Evolutionary conservation across 2,113 vertebrate species (phyloP).

Genomic region (Mastomys coucha): DNA sequence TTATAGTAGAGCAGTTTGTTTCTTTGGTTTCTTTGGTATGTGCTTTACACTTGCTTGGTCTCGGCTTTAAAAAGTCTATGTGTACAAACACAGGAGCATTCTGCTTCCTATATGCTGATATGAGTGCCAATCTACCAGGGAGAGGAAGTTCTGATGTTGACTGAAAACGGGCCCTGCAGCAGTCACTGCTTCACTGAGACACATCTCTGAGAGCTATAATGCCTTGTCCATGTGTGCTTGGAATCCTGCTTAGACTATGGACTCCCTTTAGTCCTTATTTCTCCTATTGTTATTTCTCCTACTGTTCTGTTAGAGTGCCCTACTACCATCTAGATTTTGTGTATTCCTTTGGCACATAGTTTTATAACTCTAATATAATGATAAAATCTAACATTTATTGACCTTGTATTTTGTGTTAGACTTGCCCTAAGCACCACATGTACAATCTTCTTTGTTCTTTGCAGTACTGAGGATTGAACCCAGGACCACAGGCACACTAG

Average conservation of each 20-base stretch:
- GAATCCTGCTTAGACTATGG: neutral
- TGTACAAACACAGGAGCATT: neutral
- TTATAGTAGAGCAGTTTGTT: neutral
- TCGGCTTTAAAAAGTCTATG: neutral
- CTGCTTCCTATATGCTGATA: neutral
- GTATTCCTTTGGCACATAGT: neutral
- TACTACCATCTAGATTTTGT: slow-evolving; percentile 27
- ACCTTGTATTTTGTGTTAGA: neutral
- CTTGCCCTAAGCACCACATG: neutral
- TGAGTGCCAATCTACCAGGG: neutral
- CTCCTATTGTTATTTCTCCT: neutral
- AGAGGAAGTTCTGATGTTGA: neutral
- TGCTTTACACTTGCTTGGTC: neutral
- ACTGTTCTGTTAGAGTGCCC: neutral
- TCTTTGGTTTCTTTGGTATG: neutral
- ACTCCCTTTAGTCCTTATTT: neutral
- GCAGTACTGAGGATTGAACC: neutral
- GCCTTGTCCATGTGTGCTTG: fast-evolving
- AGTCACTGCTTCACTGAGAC: fast-evolving
- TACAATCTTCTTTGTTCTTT: neutral
- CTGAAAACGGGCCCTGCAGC: neutral
- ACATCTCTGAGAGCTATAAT: neutral
- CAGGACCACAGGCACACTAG: neutral
- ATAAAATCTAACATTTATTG: neutral
- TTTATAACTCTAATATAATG: neutral